Base-by-base conservation (phyloP, 2,888 invertebrate species). In the Oxytorus armatus region DNA sequence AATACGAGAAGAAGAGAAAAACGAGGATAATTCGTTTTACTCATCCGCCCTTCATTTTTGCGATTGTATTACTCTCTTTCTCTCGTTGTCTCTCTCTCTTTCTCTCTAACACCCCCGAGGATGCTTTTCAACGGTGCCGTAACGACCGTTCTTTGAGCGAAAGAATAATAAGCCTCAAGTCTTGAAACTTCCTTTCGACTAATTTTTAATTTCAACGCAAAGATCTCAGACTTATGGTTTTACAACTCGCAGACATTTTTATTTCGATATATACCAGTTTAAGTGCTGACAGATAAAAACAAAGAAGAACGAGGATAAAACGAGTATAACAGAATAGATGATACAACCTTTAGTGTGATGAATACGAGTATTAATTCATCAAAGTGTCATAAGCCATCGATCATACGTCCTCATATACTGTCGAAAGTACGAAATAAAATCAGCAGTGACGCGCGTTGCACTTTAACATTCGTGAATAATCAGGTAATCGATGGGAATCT, bases 1-100 rank as follows among this genome's bases (percentile, higher is more conserved):
- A 57, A 42, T 57, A 49, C 33, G 59, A 44, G 55, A 23, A 36
- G 33, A 61, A 53, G 57, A 75, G 80, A 75, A 73, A 66, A 53
- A 53, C 53, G 47, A 55, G 61, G 42, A 77, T 55, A 63, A 77
- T 77, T 77, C 69, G 63, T 77, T 77, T 68, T 42, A 29, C 69
- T 77, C 47, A 29, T 47, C 25, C 53, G n/a, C 47, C 44, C 55
- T 47, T 51, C 29, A 55, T 55, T 77, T 49, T 36, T 53, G 18
- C 36, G 47, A 55, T 63, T 23, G 55, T 36, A 36, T 36, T 66
- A 63, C 47, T 33, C 18, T 8, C n/a, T 42, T 53, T 44, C 39
- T 36, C 23, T 55, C 47, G 47, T 39, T 25, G 29, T 36, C 2
- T 25, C 23, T 51, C 23, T 51, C 11, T 51, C 11, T 51, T 23